Evolutionary conservation across 2,113 vertebrate genomes (phyloP), one percentile per base, ranked within the genome.

Genomic region (Raja brachyura): DNA sequence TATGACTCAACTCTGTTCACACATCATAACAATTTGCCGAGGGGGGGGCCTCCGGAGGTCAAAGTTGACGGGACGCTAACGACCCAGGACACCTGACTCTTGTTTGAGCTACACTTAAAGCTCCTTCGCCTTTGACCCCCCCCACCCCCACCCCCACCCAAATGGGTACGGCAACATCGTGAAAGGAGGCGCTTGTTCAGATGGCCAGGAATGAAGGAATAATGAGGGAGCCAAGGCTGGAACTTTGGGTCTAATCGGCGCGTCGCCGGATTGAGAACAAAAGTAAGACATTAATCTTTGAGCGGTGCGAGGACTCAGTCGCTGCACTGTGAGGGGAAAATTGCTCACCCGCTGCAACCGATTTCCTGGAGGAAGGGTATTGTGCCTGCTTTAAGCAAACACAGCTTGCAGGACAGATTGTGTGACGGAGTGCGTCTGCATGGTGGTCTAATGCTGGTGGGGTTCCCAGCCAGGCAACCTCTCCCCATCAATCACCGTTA

Each of bases 61-160:
- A 83, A 54, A 56, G 79, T 39, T 56, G 48, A 9, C 22, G 79
- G 79, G 56, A 83, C 56, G 79, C 56, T 83, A 83, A 83, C 39
- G 79, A 11, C 79, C 48, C 79, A 25, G 56, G 48, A 83, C 79
- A 83, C 79, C 79, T 83, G 48, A 83, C 48, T 83, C 79, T 83
- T 83, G 28, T 83, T 83, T 83, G 39, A 48, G 79, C 25, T 83
- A 83, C 48, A 83, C 48, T 83, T 56, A 83, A 83, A 83, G 25
- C 56, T 83, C 79, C 48, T 56, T 83, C 79, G 54, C 79, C 79
- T 83, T 56, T 56, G 79, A 83, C 79, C 79, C 56, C 25, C 79
- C 56, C 25, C 79, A 48, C 39, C 0, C 39, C 39, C 39, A 48
- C 39, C 39, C 39, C 39, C 39, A 25, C 39, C 39, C 39, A 48